Conservation (phyloP, 2,888 invertebrate genomes). For the Tortrix viridana region DNA sequence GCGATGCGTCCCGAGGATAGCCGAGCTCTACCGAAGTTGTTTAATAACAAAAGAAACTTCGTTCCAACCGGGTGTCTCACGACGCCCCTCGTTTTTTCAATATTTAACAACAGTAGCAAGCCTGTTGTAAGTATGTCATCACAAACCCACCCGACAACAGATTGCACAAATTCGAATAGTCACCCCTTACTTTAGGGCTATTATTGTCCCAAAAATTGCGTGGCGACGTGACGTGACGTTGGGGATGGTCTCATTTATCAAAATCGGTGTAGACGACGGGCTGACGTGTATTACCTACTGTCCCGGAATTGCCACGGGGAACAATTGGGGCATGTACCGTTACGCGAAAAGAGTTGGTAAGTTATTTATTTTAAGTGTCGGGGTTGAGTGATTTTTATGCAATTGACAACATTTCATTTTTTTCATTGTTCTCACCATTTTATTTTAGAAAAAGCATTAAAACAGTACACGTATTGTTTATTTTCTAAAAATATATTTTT, state of each 20-base stretch:
- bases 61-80: no score
- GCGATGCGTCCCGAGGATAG: no score
- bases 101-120: no score
- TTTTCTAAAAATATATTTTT: no score
- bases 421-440: no score
- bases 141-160: conserved; percentile 2
- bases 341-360: not conserved
- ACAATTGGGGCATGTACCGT: not conserved
- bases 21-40: no score
- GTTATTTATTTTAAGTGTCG: not conserved
- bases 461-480: no score
- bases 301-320: conserved; percentile 15
- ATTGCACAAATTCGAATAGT: conserved; percentile 18
- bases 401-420: no score
- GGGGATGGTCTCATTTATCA: conserved; percentile 28
- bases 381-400: no score
- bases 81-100: no score
- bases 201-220: conserved; percentile 35
- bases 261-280: conserved; percentile 27
- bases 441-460: no score
- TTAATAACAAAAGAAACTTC: no score
- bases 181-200: conserved; percentile 10
- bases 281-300: conserved; percentile 31
- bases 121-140: not conserved
- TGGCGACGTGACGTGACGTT: conserved; percentile 19